Evolutionary conservation across 53 echinoderm and acorn worm species (phyloP).

Genomic region (Arbacia lixula): DNA sequence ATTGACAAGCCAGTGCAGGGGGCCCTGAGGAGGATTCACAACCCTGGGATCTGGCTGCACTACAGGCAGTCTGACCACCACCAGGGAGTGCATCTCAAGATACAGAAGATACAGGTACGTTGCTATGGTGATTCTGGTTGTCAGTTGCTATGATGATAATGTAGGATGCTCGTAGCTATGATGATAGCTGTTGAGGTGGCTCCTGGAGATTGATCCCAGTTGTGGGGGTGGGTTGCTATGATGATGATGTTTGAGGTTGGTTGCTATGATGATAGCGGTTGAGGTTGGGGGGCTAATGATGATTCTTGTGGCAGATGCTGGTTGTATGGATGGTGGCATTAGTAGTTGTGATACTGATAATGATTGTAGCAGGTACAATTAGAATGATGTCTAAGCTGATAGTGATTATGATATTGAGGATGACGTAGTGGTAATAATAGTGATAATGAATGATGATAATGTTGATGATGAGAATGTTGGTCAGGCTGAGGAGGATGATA

Average conservation of each 20-base stretch:
- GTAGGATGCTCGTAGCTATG: background rate
- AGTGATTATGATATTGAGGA: background rate
- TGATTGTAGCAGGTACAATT: background rate
- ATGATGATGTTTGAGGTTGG: background rate
- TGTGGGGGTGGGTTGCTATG: background rate
- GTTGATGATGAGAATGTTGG: background rate
- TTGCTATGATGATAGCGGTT: background rate
- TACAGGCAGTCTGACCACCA: conserved; percentile 91
- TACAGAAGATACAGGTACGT: conserved; percentile 91
- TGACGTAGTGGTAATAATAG: background rate
- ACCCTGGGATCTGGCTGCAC: conserved; percentile 91
- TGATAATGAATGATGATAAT: background rate
- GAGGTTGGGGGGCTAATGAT: background rate
- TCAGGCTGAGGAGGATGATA: background rate
- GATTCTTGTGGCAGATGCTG: background rate
- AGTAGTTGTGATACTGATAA: background rate
- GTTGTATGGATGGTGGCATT: background rate
- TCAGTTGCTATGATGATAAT: background rate
- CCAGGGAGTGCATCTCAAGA: conserved; percentile 87
- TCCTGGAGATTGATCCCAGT: background rate
- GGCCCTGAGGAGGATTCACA: conserved; percentile 76
- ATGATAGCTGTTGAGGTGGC: background rate
- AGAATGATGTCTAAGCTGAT: background rate
- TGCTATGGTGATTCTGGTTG: background rate
- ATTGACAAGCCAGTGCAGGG: conserved; percentile 92